These are phyloP conservation scores for Paralinhomoeus sp. DNA, from an alignment of 2,888 invertebrate species.

Conservation along the genomic window DNA sequence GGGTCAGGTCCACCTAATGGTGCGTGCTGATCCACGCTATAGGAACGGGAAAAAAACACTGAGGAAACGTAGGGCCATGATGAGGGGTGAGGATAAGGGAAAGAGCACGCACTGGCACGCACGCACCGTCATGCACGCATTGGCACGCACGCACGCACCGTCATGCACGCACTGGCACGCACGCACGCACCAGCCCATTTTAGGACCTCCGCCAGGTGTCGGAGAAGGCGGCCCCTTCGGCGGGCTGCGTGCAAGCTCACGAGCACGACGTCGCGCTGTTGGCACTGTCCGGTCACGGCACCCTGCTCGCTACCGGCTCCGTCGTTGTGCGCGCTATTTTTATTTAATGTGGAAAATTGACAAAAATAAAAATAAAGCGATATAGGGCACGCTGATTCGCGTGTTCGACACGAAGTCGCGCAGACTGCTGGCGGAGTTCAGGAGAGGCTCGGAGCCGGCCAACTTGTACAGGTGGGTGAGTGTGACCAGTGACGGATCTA, in stretches of 20 bases:
- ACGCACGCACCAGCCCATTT: too few relatives aligned
- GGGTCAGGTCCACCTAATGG: constrained; percentile 54
- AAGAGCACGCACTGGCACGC: too few relatives aligned
- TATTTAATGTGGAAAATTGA: background rate
- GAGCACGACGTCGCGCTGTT: constrained; percentile 52
- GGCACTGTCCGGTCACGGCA: constrained; percentile 50
- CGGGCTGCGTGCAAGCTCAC: constrained; percentile 49
- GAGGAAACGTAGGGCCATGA: too few relatives aligned
- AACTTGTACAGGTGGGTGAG: constrained; percentile 52
- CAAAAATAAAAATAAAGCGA: background rate
- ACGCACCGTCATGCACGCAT: too few relatives aligned
- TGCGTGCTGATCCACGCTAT: constrained; percentile 16
- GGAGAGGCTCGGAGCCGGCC: constrained; percentile 58
- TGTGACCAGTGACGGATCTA: too few relatives aligned
- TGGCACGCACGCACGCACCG: too few relatives aligned
- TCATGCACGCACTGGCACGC: too few relatives aligned
- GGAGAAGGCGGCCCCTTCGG: constrained; percentile 43
- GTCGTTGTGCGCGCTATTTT: constrained; percentile 1
- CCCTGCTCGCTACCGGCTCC: constrained; percentile 59
- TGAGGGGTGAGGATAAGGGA: too few relatives aligned
- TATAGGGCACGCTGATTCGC: constrained; percentile 48
- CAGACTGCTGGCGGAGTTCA: constrained; percentile 44
- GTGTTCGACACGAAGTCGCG: constrained; percentile 52
- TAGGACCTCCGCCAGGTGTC: constrained; percentile 36
- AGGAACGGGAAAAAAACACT: too few relatives aligned